Conservation (phyloP, 2,888 invertebrate genomes). For the Idaea dimidiata region DNA sequence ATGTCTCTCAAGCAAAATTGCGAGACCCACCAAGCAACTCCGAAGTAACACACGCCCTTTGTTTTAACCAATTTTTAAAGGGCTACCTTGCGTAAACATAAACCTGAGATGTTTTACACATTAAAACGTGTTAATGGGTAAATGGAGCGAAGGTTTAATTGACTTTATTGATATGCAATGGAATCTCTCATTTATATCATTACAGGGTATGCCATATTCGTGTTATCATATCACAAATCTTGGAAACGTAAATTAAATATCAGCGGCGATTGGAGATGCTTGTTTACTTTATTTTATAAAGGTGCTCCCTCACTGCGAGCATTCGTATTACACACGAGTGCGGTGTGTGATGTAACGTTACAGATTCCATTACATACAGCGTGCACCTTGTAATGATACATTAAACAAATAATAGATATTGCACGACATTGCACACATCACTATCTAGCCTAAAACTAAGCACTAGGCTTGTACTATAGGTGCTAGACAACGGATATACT, state of each 20-base stretch:
- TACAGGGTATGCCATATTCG: conserved; percentile 17
- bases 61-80: conserved; percentile 53
- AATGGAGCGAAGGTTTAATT: conserved; percentile 61
- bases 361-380: no score
- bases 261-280: conserved; percentile 4
- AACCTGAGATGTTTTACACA: conserved; percentile 59
- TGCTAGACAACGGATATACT: no score
- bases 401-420: no score
- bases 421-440: no score
- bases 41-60: conserved; percentile 61
- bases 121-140: conserved; percentile 67
- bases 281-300: conserved; percentile 6
- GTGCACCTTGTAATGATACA: no score
- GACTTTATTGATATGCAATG: conserved; percentile 61
- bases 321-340: no score
- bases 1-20: conserved; percentile 39
- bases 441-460: no score
- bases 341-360: no score
- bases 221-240: conserved; percentile 12
- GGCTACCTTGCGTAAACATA: conserved; percentile 53
- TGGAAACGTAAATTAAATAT: conserved; percentile 7
- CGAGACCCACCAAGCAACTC: conserved; percentile 38
- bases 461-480: no score
- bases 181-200: conserved; percentile 34
- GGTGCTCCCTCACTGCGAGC: no score